Percentiles rank a stretch among this genome's conserved stretches.
phyloP scores from a whole-genome alignment of 2,113 vertebrate species.

The Mesembrinibis cayennensis region DNA sequence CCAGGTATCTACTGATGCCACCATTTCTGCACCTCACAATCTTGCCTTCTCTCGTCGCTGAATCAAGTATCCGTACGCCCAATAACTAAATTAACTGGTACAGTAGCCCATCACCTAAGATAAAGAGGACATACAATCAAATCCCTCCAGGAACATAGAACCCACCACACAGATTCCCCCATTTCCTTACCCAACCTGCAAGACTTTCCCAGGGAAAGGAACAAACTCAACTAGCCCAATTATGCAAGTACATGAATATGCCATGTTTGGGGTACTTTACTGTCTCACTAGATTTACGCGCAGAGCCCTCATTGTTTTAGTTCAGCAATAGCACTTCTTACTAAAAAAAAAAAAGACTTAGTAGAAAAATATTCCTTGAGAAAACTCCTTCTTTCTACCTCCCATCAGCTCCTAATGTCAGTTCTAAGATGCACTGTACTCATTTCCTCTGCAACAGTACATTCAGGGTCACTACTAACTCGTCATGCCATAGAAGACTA shows the following conservation, averaged over 20 bases:
- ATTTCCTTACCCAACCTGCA: background rate
- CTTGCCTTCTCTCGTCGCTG: background rate
- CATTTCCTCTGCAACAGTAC: background rate
- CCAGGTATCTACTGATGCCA: background rate
- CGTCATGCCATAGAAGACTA: accelerated
- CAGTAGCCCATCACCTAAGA: background rate
- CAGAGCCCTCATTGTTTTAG: background rate
- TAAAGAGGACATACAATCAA: background rate
- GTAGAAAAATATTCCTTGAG: background rate
- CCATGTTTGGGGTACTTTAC: background rate
- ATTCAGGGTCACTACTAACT: background rate
- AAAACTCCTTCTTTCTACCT: background rate
- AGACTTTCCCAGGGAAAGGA: background rate
- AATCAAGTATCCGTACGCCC: background rate
- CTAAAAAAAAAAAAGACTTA: background rate
- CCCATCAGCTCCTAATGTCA: background rate
- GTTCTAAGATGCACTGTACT: background rate
- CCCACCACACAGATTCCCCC: background rate
- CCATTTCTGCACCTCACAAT: background rate
- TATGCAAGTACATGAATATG: background rate
- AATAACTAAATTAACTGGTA: background rate
- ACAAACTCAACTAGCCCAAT: background rate
- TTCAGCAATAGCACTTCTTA: background rate
- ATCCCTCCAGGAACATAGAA: background rate
- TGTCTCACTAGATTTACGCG: background rate